phyloP scores from a whole-genome alignment of 2,113 vertebrate species.

The Odocoileus virginianus region DNA sequence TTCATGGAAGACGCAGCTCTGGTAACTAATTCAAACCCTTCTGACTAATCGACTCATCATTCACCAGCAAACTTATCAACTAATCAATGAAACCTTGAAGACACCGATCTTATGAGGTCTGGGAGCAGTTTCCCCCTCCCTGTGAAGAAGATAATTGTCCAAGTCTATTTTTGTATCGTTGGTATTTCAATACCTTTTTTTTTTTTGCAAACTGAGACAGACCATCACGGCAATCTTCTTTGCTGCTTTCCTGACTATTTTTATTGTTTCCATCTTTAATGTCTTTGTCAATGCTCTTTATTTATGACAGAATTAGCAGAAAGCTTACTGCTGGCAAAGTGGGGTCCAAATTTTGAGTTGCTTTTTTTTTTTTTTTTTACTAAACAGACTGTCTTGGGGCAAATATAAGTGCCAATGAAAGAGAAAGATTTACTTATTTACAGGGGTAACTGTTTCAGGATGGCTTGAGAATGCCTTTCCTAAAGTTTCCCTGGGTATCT shows the following conservation, averaged over 20 bases:
- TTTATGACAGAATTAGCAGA: slow-evolving; percentile 28
- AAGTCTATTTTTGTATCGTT: slow-evolving; percentile 66
- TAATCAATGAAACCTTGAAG: slow-evolving; percentile 78
- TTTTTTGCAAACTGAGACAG: slow-evolving; percentile 54
- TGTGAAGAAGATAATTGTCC: slow-evolving; percentile 24
- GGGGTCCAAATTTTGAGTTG: not conserved
- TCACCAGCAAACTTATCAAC: slow-evolving; percentile 79
- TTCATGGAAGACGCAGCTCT: slow-evolving; percentile 75
- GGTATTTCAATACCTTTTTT: slow-evolving; percentile 66
- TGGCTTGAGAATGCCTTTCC: not conserved
- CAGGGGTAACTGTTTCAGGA: not conserved
- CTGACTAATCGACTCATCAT: slow-evolving; percentile 74
- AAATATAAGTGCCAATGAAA: not conserved
- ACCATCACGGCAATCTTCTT: not conserved
- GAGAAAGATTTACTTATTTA: not conserved
- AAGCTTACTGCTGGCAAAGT: not conserved
- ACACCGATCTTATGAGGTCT: slow-evolving; percentile 63
- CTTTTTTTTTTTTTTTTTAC: not conserved
- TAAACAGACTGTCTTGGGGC: not conserved
- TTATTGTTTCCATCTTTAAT: slow-evolving; percentile 24
- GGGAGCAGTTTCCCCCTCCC: not conserved
- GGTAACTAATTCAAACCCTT: slow-evolving; percentile 80
- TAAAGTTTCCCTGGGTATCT: not conserved
- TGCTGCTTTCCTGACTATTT: slow-evolving; percentile 43
- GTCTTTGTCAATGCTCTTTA: slow-evolving; percentile 22